phyloP scores from a whole-genome alignment of 2,888 invertebrate genomes.

The Anthoptus insignis region DNA sequence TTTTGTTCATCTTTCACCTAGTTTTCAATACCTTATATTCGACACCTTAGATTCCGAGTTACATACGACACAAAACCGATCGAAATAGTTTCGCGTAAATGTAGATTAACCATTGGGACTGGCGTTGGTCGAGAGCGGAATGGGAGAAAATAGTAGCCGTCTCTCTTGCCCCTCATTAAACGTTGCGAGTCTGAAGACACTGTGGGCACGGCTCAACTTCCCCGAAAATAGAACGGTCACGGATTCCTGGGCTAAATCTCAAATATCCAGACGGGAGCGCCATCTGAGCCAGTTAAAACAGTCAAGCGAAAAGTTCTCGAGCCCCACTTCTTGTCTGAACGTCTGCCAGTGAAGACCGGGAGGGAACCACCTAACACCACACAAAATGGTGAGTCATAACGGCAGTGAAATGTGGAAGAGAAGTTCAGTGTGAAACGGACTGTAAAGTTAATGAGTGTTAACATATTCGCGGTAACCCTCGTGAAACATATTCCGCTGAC shows the following conservation, averaged over 20 bases:
- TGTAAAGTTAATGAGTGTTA: slow-evolving; percentile 70
- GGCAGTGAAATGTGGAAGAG: slow-evolving; percentile 81
- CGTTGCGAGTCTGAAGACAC: slow-evolving; percentile 60
- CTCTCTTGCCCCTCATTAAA: slow-evolving; percentile 65
- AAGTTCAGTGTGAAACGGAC: slow-evolving; percentile 80
- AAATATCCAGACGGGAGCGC: slow-evolving; percentile 89
- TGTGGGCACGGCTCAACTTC: slow-evolving; percentile 70
- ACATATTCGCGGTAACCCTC: slow-evolving; percentile 62
- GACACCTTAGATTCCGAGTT: slow-evolving; percentile 66
- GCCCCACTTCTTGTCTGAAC: slow-evolving; percentile 93
- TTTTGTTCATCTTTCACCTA: slow-evolving; percentile 25
- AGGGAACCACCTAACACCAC: slow-evolving; percentile 88
- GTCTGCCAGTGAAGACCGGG: slow-evolving; percentile 91
- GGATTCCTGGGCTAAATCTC: slow-evolving; percentile 88
- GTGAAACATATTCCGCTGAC: slow-evolving; percentile 74
- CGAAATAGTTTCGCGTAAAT: slow-evolving; percentile 85
- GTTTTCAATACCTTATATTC: slow-evolving; percentile 47
- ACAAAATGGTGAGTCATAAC: slow-evolving; percentile 89
- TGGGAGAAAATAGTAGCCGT: slow-evolving; percentile 60
- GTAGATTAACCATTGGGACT: slow-evolving; percentile 81
- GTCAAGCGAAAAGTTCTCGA: slow-evolving; percentile 88
- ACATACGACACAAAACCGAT: slow-evolving; percentile 71
- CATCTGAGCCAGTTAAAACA: slow-evolving; percentile 93
- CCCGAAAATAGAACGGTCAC: slow-evolving; percentile 85
- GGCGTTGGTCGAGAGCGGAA: slow-evolving; percentile 61